These are phyloP conservation scores for Chelon labrosus DNA, from an alignment of 2,797 vertebrate species.

Conservation along the genomic window DNA sequence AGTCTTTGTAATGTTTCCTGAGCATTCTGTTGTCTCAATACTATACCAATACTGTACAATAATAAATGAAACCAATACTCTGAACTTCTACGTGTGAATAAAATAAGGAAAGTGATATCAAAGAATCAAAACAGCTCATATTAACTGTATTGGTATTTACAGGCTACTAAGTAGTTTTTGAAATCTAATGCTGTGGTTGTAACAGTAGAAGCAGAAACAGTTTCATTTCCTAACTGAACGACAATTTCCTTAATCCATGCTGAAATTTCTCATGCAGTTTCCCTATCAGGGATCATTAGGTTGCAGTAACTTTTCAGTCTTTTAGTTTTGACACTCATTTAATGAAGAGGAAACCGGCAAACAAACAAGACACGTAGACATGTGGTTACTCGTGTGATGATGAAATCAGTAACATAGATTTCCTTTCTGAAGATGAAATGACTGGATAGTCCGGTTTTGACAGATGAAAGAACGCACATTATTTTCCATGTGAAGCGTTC, in stretches of 20 bases:
- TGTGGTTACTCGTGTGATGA: neutral
- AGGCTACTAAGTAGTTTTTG: too few species aligned
- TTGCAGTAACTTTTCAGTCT: neutral
- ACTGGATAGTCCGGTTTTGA: neutral
- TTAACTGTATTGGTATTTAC: neutral
- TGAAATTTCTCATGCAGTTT: neutral
- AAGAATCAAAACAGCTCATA: too few species aligned
- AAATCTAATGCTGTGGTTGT: neutral
- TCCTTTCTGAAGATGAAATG: neutral
- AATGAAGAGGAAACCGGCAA: constrained; percentile 7
- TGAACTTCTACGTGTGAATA: too few species aligned
- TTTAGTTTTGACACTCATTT: neutral
- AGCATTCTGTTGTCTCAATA: too few species aligned
- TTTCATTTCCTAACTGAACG: neutral
- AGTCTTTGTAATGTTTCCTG: too few species aligned
- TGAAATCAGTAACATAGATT: neutral
- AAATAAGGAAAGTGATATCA: too few species aligned
- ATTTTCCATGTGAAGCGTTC: neutral
- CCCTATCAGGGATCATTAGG: too few species aligned
- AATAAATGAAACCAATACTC: too few species aligned
- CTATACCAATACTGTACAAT: too few species aligned
- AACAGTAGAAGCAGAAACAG: neutral
- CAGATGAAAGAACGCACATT: neutral
- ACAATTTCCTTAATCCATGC: too few species aligned
- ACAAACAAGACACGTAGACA: neutral